Base-by-base conservation (phyloP, 2,797 vertebrate genomes). In the Arrhamphus sclerolepis region DNA sequence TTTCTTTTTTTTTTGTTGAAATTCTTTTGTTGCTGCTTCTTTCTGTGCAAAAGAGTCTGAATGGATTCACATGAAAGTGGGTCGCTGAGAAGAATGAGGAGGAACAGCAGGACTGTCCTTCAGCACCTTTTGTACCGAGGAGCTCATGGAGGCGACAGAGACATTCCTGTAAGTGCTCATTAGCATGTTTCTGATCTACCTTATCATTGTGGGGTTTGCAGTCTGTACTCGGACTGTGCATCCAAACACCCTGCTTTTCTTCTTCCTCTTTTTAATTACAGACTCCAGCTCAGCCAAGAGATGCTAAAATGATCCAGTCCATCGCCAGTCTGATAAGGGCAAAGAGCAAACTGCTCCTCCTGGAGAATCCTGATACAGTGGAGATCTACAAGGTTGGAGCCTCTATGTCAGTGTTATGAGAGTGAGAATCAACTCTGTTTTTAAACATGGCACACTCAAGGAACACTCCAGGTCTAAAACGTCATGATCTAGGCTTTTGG, bases 321-420 rank as follows among this genome's bases (percentile, higher is more conserved):
- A 72, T 90, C 11, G 87, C 89, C 24, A 90, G 87, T 46, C 62
- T 92, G 63, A 87, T 91, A 53, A 77, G 81, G 66, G 86, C 82
- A 4, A 88, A 86, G 63, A 89, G 87, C 52, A 87, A 86, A 56
- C 84, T 91, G 8, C 78, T 92, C 47, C 75, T 89, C 4, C 68
- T 92, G 0, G 89, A 92, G 66, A 89, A 86, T 34, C 86, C 89
- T 0, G 85, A 91, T 24, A 83, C 77, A 0, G 78, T 92, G 63
- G 87, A 91, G 70, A 82, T 91, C 70, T 89, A 87, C 58, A 90
- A 90, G 86, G 91, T 93, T 4, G 13, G 31, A 6, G 29, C 38
- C 21, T 19, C 2, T n/a, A n/a, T n/a, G n/a, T n/a, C n/a, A n/a
- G n/a, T 42, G n/a, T 44, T 3, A 20, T 19, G 11, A 34, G 31